A percentile compares a stretch with the other conserved stretches of the same genome.
Evolutionary conservation across 2,888 invertebrate genomes (phyloP).

Genomic region (Microctonus brassicae): DNA sequence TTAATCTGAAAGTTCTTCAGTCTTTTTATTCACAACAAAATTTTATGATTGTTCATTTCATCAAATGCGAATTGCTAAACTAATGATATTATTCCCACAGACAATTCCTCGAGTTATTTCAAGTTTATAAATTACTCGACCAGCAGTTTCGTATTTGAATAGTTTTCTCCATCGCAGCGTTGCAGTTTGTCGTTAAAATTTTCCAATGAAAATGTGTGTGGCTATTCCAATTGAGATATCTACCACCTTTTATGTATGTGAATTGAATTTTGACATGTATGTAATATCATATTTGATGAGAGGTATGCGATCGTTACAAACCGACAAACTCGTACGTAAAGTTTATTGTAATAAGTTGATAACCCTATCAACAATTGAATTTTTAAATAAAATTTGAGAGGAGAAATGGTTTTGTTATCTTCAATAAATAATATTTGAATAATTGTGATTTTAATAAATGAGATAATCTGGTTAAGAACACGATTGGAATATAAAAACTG

Average conservation of each 20-base stretch:
- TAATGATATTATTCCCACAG: background rate
- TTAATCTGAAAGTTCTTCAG: background rate
- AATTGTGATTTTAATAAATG: too few species aligned
- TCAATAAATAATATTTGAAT: too few species aligned
- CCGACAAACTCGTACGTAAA: constrained; percentile 1
- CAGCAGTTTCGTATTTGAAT: background rate
- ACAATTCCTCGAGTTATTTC: background rate
- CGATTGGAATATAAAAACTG: too few species aligned
- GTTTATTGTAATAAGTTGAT: background rate
- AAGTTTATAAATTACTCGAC: background rate
- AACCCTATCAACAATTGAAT: background rate
- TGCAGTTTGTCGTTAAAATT: background rate
- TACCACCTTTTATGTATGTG: background rate
- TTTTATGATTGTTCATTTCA: background rate
- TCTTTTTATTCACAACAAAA: background rate
- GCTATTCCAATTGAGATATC: background rate
- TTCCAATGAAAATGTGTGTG: background rate
- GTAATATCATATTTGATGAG: background rate
- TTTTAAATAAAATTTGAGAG: too few species aligned
- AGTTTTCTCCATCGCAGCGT: background rate
- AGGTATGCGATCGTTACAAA: background rate
- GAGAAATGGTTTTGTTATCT: too few species aligned
- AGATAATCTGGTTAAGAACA: too few species aligned
- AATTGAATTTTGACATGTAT: background rate
- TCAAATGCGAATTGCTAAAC: background rate